Evolutionary conservation across 2,113 vertebrate genomes (phyloP).

Genomic region (Cyphotilapia sp.): DNA sequence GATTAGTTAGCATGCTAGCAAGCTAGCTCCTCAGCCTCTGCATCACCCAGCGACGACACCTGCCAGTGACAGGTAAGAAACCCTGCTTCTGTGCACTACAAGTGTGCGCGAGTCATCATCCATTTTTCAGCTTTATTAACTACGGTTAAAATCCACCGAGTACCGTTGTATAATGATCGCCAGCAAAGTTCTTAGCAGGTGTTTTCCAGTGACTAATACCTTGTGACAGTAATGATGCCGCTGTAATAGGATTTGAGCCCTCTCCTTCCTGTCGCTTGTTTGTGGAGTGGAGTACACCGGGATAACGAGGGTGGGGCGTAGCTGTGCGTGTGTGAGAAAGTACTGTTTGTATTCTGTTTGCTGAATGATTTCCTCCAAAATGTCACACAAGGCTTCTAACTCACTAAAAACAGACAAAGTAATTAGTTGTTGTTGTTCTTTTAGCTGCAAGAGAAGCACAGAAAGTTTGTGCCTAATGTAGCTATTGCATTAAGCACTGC

Average conservation of each 20-base stretch:
- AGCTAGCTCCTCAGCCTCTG: constrained; percentile 21
- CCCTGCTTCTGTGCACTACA: neutral
- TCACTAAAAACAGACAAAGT: neutral
- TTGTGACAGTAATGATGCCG: constrained; percentile 67
- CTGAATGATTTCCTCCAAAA: neutral
- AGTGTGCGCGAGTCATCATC: neutral
- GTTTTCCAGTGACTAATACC: constrained; percentile 57
- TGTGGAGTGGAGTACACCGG: constrained; percentile 14
- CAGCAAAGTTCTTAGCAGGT: constrained; percentile 19
- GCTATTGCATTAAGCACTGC: neutral
- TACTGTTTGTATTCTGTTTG: neutral
- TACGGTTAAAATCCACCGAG: neutral
- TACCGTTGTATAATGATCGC: neutral
- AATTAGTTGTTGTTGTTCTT: neutral
- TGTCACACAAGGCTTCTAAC: neutral
- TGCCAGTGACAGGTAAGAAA: constrained; percentile 42
- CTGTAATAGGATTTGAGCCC: constrained; percentile 71
- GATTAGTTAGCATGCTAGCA: constrained; percentile 62
- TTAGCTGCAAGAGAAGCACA: neutral
- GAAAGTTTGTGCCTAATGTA: neutral
- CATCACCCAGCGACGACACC: constrained; percentile 25
- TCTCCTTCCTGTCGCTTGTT: constrained; percentile 44
- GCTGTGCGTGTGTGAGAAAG: neutral
- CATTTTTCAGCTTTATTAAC: neutral
- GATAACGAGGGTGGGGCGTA: constrained; percentile 9